Evolutionary conservation across 2,797 vertebrate genomes (phyloP), one percentile per base, ranked within the genome.

Genomic region (Mustela erminea): DNA sequence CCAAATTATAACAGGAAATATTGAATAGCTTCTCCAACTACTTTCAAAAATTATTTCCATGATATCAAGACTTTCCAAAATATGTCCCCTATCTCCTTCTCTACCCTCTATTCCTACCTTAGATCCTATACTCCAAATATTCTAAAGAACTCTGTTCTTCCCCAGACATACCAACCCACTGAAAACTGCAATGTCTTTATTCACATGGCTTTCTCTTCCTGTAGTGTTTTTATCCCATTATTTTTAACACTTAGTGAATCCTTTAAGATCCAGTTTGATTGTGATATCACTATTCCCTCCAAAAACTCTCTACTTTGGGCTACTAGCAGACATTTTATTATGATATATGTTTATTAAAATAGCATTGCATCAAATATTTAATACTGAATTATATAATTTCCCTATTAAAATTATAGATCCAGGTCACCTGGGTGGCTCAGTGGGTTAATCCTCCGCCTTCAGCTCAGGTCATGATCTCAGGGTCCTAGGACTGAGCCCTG

Each of bases 381-480:
- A 0, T 92, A 41, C 18, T 75, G 49, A 89, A 95, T 89, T 74
- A 91, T 43, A 74, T 84, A 66, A 72, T 14, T 80, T 91, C 58
- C n/a, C 25, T 52, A 2, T 93, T 96, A 77, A 94, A 95, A 92
- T 35, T 41, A 82, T 8, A 92, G 52, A 83, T 25, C 21, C 83
- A n/a, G 56, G 8, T 54, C 52, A 54, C 52, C 52, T 18, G 17
- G 15, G 15, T 54, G 15, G 17, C 5, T 54, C 52, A 54, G 52
- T 54, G 52, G 17, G 17, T 54, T 54, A 54, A 18, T 17, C 52
- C 52, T 54, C 52, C 18, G 52, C 52, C 52, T 54, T 54, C 52
- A 54, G 52, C 52, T 54, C 4, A 18, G 52, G 52, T 54, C 52
- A 54, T 54, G 52, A 54, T 54, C 52, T 52, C 52, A 54, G 15